Conservation (phyloP, 2,797 vertebrate species). For the Poeciliopsis infans region DNA sequence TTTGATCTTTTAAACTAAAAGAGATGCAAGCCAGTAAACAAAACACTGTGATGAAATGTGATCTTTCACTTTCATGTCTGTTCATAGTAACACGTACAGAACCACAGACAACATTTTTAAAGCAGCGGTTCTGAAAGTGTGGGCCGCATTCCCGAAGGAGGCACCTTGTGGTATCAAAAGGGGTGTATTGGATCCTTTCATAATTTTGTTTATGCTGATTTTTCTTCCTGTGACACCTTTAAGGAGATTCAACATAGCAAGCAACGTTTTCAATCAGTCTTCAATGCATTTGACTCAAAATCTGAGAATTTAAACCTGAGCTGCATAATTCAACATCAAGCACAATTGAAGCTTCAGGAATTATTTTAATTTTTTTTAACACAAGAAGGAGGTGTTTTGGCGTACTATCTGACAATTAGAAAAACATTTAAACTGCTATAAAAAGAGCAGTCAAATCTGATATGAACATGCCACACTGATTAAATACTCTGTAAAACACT, state of each 20-base stretch:
- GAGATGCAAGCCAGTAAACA: constrained; percentile 39
- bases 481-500: not conserved
- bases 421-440: not conserved
- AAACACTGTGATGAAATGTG: constrained; percentile 20
- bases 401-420: not conserved
- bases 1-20: constrained; percentile 23
- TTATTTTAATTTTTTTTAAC: not conserved
- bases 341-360: not conserved
- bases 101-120: constrained; percentile 22
- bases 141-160: not conserved
- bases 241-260: not conserved
- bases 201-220: not conserved
- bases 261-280: not conserved
- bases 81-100: constrained; percentile 1
- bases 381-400: not conserved
- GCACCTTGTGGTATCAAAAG: not conserved
- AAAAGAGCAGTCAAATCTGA: not conserved
- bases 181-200: not conserved
- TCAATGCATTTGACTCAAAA: not conserved
- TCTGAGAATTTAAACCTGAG: not conserved
- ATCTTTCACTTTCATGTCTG: constrained; percentile 27
- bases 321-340: not conserved
- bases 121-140: constrained; percentile 6
- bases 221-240: not conserved
- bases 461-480: not conserved